Percentiles rank a stretch among this genome's conserved stretches.
phyloP scores from a whole-genome alignment of 2,113 vertebrate genomes.

The Synodontis membranacea region DNA sequence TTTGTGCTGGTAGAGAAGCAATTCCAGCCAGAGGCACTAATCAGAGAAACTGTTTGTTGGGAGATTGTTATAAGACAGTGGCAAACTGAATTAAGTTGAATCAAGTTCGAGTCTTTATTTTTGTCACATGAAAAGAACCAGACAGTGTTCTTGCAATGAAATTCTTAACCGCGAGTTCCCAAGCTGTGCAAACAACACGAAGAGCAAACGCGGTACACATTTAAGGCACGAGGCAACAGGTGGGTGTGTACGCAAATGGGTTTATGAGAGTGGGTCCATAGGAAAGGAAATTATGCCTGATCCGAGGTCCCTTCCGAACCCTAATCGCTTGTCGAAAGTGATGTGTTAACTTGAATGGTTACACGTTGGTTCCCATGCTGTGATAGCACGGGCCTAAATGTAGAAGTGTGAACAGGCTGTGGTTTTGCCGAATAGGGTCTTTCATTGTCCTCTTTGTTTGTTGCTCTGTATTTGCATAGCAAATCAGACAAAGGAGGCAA shows the following conservation, averaged over 20 bases:
- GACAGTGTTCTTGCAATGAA: neutral
- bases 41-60: neutral
- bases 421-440: neutral
- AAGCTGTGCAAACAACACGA: neutral
- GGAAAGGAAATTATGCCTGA: neutral
- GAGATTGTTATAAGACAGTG: neutral
- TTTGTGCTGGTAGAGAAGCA: neutral
- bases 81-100: neutral
- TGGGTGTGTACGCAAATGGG: neutral
- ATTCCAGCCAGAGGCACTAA: neutral
- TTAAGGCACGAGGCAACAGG: neutral
- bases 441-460: neutral
- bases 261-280: neutral
- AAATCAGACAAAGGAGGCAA: too few relatives aligned
- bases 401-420: neutral
- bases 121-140: neutral
- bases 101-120: neutral
- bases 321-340: neutral
- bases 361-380: neutral
- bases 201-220: neutral
- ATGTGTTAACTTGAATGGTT: neutral
- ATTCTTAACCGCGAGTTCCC: neutral
- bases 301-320: too few relatives aligned
- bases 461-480: neutral
- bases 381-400: too few relatives aligned